Percentiles rank a stretch among this genome's conserved stretches.
These are phyloP conservation scores for Protula sp. DNA, from an alignment of 2,888 invertebrate genomes.

Conservation along the genomic window DNA sequence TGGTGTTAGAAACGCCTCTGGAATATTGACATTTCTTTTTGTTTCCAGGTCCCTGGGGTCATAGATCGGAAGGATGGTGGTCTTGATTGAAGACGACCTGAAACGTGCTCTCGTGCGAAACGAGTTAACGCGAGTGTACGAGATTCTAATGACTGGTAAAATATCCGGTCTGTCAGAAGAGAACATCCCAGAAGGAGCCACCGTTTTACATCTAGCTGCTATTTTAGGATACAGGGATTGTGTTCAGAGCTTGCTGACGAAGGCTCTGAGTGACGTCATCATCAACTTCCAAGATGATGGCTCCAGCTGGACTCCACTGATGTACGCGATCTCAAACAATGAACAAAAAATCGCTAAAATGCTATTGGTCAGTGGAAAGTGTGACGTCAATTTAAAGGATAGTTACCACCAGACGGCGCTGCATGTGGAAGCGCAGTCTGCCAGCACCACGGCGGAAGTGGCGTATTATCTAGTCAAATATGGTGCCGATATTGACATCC, in stretches of 20 bases:
- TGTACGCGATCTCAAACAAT: conserved; percentile 13
- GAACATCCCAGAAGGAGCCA: neutral
- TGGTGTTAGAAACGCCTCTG: too few species aligned
- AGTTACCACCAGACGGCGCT: conserved; percentile 10
- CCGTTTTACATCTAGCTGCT: neutral
- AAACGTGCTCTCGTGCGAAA: neutral
- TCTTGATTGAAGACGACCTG: neutral
- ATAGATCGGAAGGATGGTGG: too few species aligned
- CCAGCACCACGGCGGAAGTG: neutral
- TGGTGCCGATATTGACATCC: conserved; percentile 8
- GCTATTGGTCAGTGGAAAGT: neutral
- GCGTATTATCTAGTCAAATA: conserved; percentile 1
- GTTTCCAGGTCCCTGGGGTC: too few species aligned
- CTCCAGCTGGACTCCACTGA: conserved; percentile 11
- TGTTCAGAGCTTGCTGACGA: neutral
- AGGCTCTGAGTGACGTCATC: neutral
- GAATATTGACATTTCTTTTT: too few species aligned
- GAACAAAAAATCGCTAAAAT: neutral
- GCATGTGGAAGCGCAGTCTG: conserved; percentile 12
- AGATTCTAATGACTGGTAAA: neutral
- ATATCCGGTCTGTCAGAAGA: neutral
- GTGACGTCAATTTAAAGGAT: conserved; percentile 7
- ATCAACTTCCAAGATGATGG: conserved; percentile 1
- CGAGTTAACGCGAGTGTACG: neutral
- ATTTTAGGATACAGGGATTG: neutral